Percentiles rank a stretch among this genome's conserved stretches.
These are phyloP conservation scores for Onychostoma macrolepis DNA, from an alignment of 2,113 vertebrate genomes.

Conservation along the genomic window DNA sequence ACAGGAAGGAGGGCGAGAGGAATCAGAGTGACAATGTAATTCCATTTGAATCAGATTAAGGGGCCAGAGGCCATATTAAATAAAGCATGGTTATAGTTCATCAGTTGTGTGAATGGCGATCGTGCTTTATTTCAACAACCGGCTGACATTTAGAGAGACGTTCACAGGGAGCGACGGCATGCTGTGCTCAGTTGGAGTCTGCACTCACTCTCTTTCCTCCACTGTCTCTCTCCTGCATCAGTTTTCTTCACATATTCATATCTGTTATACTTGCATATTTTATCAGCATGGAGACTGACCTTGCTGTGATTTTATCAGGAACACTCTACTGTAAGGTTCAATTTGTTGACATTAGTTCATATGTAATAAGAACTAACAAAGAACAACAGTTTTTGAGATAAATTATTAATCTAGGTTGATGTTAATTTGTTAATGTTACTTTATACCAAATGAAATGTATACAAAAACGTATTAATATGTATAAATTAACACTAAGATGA, in stretches of 20 bases:
- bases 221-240: neutral
- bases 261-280: neutral
- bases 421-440: neutral
- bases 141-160: neutral
- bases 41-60: neutral
- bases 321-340: neutral
- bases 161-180: neutral
- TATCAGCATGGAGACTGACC: neutral
- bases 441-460: too few relatives aligned
- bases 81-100: constrained; percentile 13
- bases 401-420: neutral
- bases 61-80: neutral
- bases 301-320: neutral
- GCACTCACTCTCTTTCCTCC: neutral
- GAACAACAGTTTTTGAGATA: too few relatives aligned
- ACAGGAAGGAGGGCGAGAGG: neutral
- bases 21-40: neutral
- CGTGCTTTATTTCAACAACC: constrained; percentile 1
- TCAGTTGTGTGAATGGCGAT: neutral
- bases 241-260: neutral
- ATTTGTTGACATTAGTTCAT: neutral
- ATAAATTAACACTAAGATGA: neutral
- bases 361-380: too few relatives aligned
- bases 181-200: neutral
- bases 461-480: too few relatives aligned